A percentile compares a stretch with the other conserved stretches of the same genome.
These are phyloP conservation scores for Caranx melampygus DNA, from an alignment of 2,113 vertebrate species.

Conservation along the genomic window DNA sequence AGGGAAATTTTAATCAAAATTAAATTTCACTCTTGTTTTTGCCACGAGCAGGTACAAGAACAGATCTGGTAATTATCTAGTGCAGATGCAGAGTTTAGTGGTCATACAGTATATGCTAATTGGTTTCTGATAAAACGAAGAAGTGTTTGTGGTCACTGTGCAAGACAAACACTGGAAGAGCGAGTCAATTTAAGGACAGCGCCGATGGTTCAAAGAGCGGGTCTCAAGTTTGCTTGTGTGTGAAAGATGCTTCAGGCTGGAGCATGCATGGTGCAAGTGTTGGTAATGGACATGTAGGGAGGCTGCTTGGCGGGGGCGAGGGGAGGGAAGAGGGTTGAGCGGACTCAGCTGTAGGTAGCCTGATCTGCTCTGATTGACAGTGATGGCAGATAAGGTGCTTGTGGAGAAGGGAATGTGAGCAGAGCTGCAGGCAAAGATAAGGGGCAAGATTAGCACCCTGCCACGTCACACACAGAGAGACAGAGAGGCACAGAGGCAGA, in stretches of 20 bases:
- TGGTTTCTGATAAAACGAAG: neutral
- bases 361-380: conserved; percentile 84
- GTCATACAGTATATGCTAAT: conserved; percentile 43
- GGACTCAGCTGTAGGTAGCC: conserved; percentile 77
- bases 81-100: conserved; percentile 43
- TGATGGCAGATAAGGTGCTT: conserved; percentile 80
- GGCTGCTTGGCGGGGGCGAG: conserved; percentile 15
- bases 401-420: conserved; percentile 75
- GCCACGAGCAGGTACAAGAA: conserved; percentile 40
- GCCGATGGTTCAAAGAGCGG: neutral
- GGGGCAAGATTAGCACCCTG: conserved; percentile 79
- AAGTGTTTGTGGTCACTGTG: conserved; percentile 16
- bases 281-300: conserved; percentile 48
- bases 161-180: neutral
- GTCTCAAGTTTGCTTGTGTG: conserved; percentile 9
- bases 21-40: conserved; percentile 54
- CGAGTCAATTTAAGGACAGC: neutral
- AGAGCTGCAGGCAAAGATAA: conserved; percentile 82
- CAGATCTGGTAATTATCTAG: conserved; percentile 51
- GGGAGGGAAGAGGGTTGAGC: conserved; percentile 37
- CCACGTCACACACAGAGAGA: conserved; percentile 63
- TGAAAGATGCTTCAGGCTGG: conserved; percentile 4
- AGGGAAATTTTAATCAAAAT: conserved; percentile 48
- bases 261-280: neutral
- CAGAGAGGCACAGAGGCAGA: conserved; percentile 35